A percentile compares a stretch with the other conserved stretches of the same genome.
phyloP scores from a whole-genome alignment of 1,140 invertebrate genomes.

The Anastrepha obliqua region DNA sequence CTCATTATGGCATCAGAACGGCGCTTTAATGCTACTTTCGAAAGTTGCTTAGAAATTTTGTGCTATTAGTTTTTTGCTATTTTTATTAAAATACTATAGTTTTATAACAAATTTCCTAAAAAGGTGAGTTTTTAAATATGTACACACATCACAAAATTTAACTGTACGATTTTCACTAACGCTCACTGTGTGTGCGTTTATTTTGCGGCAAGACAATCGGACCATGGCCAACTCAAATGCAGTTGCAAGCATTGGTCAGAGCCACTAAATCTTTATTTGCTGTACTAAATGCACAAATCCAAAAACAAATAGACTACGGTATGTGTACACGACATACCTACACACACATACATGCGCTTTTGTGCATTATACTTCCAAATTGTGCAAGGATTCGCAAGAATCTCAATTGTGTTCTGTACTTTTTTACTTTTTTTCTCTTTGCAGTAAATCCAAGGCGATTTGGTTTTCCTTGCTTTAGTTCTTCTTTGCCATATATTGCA shows the following conservation, averaged over 20 bases:
- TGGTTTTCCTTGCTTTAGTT: neutral
- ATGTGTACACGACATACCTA: neutral
- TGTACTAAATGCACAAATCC: neutral
- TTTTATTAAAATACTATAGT: too few species aligned
- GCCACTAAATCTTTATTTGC: slow-evolving; percentile 26
- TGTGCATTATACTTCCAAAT: slow-evolving; percentile 22
- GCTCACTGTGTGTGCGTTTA: neutral
- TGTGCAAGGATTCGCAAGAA: neutral
- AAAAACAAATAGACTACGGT: neutral
- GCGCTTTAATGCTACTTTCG: too few species aligned
- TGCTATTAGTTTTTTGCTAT: too few species aligned
- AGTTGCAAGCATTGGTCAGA: neutral
- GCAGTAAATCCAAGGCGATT: neutral
- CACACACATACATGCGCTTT: neutral
- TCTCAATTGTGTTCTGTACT: neutral
- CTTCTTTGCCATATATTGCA: neutral
- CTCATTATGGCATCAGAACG: too few species aligned
- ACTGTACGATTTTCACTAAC: too few species aligned
- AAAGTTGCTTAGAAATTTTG: too few species aligned
- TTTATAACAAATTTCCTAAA: too few species aligned
- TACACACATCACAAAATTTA: too few species aligned
- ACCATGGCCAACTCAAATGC: neutral
- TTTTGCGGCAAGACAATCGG: neutral
- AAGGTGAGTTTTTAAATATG: too few species aligned
- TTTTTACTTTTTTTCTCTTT: neutral